Evolutionary conservation across 2,888 invertebrate species (phyloP), one percentile per base, ranked within the genome.

Genomic region (Eurytoma adleriae): DNA sequence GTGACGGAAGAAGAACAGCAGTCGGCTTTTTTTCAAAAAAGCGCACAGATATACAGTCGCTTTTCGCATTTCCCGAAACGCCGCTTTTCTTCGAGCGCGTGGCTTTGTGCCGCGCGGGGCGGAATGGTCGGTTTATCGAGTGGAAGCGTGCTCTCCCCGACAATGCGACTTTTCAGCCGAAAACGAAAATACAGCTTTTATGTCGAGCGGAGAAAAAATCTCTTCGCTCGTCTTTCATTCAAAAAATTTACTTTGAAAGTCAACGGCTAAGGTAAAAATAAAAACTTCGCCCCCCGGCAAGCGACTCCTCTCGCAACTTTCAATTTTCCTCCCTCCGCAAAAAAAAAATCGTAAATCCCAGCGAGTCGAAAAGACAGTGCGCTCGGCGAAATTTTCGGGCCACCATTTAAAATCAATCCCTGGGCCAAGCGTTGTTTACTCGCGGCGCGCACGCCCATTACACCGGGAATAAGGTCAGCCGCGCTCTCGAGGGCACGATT

Each of bases 21-120:
- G 50, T 67, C 77, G 70, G 70, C 77, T 69, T 77, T 57, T 62
- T 50, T 48, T 24, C 64, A 66, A 77, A 70, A 59, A 48, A 2
- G 1, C 0, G 2, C 24, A 24, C 24, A 24, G 24, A 24, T 24
- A 24, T 2, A 24, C 24, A 24, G 18, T 20, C 61, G 13, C 62
- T 70, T 69, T 40, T 62, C 77, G 77, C 77, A 69, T 56, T 69
- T 72, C 61, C 67, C 50, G 3, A 70, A 61, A 59, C 18, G 54
- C 16, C 59, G 20, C 20, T 16, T 66, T 56, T 62, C 20, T 40
- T 56, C 40, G 12, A 50, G 50, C 50, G 50, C 14, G 50, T 50
- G 24, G 24, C 24, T 24, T 24, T 24, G 24, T 24, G 24, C 24
- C 24, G 24, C n/a, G n/a, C n/a, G n/a, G n/a, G n/a, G n/a, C n/a